These are phyloP conservation scores for Campopleginae sp. DNA, from an alignment of 2,888 invertebrate genomes.

Conservation along the genomic window DNA sequence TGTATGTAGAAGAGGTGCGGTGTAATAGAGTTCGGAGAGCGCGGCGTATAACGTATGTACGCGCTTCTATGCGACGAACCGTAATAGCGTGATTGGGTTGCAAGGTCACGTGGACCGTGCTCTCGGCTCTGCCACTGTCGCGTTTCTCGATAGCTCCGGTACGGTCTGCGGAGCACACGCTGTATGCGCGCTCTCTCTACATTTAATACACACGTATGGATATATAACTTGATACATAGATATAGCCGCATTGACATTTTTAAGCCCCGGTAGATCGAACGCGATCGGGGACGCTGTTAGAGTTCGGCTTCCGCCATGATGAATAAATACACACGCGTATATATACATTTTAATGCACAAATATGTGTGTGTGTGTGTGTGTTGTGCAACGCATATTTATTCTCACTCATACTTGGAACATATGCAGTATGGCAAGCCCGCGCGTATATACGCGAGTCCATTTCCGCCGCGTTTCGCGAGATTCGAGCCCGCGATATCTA, in stretches of 20 bases:
- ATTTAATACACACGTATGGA: constrained; percentile 36
- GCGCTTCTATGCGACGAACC: constrained; percentile 66
- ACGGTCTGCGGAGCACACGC: constrained; percentile 59
- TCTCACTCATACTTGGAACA: constrained; percentile 40
- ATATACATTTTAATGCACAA: not conserved
- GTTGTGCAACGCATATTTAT: constrained; percentile 32
- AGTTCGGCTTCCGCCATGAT: constrained; percentile 47
- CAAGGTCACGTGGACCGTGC: constrained; percentile 62
- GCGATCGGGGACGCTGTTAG: constrained; percentile 44
- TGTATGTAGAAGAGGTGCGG: constrained; percentile 28
- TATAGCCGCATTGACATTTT: constrained; percentile 34
- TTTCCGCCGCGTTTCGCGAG: constrained; percentile 63
- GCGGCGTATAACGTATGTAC: constrained; percentile 43
- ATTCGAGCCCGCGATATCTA: constrained; percentile 59
- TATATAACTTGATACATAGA: not conserved
- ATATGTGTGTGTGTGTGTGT: constrained; percentile 35
- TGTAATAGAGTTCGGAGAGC: constrained; percentile 27
- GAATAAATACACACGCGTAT: constrained; percentile 22
- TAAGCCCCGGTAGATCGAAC: constrained; percentile 57
- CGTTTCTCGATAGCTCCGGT: constrained; percentile 51
- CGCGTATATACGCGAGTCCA: constrained; percentile 50
- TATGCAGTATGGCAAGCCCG: constrained; percentile 10
- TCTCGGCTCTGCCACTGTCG: constrained; percentile 44
- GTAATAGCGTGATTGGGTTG: constrained; percentile 66
- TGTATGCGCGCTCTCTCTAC: constrained; percentile 47